phyloP scores from a whole-genome alignment of 53 echinoderm and acorn worm species.

The Arbacia lixula region DNA sequence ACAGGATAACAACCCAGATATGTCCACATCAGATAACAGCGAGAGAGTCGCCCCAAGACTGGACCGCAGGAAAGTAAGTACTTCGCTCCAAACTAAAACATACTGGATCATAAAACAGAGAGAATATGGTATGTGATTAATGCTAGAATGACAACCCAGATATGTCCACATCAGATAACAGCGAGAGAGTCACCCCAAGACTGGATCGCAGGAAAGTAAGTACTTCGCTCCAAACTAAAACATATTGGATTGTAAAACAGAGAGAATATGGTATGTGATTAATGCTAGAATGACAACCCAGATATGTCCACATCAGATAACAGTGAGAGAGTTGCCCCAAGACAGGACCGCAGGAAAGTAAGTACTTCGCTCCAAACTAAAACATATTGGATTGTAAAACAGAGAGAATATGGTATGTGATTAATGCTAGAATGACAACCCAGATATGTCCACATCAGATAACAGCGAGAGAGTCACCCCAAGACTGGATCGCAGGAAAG shows the following conservation, averaged over 20 bases:
- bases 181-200: conserved; percentile 92
- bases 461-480: too few species aligned
- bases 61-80: conserved; percentile 90
- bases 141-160: conserved; percentile 98
- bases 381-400: not conserved
- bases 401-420: too few species aligned
- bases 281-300: too few species aligned
- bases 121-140: too few species aligned
- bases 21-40: conserved; percentile 87
- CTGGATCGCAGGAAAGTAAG: conserved; percentile 94
- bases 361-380: not conserved
- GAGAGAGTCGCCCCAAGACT: conserved; percentile 94
- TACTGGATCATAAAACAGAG: not conserved
- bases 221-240: not conserved
- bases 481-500: too few species aligned
- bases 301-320: too few species aligned
- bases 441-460: too few species aligned
- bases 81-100: not conserved
- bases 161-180: conserved; percentile 85
- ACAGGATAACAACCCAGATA: conserved; percentile 96
- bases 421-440: too few species aligned
- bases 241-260: not conserved
- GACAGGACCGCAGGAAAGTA: too few species aligned
- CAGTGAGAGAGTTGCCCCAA: too few species aligned
- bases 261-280: too few species aligned